A percentile compares a stretch with the other conserved stretches of the same genome.
These are phyloP conservation scores for Pelagia noctiluca DNA, from an alignment of 30 jellyfish, hydroid and myxozoan species.

Conservation along the genomic window DNA sequence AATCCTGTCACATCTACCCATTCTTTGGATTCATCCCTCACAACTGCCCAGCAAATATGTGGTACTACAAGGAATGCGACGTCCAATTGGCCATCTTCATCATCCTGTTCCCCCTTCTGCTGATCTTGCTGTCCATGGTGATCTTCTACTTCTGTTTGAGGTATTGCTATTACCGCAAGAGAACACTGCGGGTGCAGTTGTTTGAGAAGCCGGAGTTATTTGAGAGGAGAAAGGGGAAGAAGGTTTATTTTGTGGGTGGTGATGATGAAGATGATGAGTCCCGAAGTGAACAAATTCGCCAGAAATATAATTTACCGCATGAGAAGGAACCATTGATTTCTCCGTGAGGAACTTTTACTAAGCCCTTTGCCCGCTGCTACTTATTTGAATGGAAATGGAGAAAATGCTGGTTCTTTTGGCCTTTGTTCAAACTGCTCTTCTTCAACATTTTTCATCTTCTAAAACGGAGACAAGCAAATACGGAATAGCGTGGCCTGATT, in stretches of 20 bases:
- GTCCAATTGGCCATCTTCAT: constrained; percentile 93
- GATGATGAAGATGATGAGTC: constrained; percentile 92
- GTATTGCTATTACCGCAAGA: constrained; percentile 83
- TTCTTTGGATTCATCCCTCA: constrained; percentile 96
- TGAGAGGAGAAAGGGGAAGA: constrained; percentile 89
- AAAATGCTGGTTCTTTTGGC: no score
- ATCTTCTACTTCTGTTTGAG: constrained; percentile 90
- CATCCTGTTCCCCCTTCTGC: constrained; percentile 82
- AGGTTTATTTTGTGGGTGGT: constrained; percentile 91
- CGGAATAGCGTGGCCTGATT: no score
- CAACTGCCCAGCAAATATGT: constrained; percentile 91
- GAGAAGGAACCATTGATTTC: constrained; percentile 91
- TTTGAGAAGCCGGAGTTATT: constrained; percentile 93
- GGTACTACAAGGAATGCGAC: constrained; percentile 96
- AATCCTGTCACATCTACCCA: constrained; percentile 95
- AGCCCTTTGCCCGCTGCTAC: no score
- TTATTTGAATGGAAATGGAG: no score
- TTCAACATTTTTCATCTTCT: no score
- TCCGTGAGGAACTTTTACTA: constrained; percentile 50
- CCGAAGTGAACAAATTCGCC: constrained; percentile 83
- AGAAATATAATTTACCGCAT: constrained; percentile 89
- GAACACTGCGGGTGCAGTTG: constrained; percentile 84
- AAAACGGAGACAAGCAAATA: no score
- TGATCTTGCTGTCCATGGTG: constrained; percentile 90
- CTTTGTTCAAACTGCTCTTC: no score